Conservation (phyloP, 1,140 invertebrate genomes). For the Bombus superbus region DNA sequence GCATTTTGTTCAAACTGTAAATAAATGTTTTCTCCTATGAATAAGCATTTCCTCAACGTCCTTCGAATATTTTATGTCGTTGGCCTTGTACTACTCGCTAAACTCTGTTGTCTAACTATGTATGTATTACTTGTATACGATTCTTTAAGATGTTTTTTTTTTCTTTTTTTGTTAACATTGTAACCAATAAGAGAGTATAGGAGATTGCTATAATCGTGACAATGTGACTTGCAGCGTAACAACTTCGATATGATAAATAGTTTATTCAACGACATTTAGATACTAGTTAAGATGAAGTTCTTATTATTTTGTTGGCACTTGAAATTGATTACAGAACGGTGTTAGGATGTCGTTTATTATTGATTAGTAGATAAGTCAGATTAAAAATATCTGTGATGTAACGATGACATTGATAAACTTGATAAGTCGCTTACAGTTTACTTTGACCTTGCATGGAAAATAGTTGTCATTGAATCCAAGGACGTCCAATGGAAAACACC, state of each 20-base stretch:
- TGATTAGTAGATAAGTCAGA: conserved; percentile 1
- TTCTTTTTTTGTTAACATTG: not conserved
- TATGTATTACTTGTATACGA: not conserved
- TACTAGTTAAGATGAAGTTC: too few species aligned
- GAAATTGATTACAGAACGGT: not conserved
- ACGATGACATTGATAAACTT: conserved; percentile 50
- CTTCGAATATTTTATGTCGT: not conserved
- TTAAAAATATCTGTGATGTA: conserved; percentile 1
- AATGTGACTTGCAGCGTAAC: too few species aligned
- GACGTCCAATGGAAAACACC: conserved; percentile 1
- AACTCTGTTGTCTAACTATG: not conserved
- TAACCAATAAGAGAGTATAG: not conserved
- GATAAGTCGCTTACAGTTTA: conserved; percentile 39
- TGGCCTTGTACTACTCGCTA: not conserved
- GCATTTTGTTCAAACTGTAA: conserved; percentile 80
- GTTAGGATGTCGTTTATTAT: not conserved
- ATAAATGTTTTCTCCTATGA: conserved; percentile 27
- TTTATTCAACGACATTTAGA: too few species aligned
- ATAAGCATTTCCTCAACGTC: conserved; percentile 17
- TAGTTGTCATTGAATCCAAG: conserved; percentile 42
- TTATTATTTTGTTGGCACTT: not conserved
- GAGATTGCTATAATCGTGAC: too few species aligned
- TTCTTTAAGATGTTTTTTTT: not conserved
- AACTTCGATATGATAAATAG: too few species aligned
- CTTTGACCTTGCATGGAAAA: conserved; percentile 54